Evolutionary conservation across 2,888 invertebrate genomes (phyloP).

Genomic region (Cyclophora albipunctata): DNA sequence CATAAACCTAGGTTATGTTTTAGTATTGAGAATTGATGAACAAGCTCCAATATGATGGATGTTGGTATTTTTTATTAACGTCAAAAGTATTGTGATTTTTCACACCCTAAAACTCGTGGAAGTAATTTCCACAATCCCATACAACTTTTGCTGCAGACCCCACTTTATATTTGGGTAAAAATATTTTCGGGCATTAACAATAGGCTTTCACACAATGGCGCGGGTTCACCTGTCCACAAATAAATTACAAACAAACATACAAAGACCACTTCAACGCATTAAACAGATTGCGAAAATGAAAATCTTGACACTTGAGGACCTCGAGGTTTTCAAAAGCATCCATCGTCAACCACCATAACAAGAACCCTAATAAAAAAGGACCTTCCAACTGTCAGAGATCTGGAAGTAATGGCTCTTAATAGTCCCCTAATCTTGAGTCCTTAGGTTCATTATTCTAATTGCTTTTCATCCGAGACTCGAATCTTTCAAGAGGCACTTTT

Average conservation of each 20-base stretch:
- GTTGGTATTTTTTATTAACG: too few species aligned
- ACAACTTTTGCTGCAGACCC: too few species aligned
- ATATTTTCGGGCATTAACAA: constrained; percentile 6
- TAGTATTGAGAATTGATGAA: too few species aligned
- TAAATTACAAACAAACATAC: constrained; percentile 38
- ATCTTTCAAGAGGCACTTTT: constrained; percentile 57
- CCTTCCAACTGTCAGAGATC: background rate
- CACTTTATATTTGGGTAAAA: too few species aligned
- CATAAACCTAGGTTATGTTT: too few species aligned
- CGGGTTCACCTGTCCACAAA: constrained; percentile 30
- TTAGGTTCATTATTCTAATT: constrained; percentile 65
- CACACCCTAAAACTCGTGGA: too few species aligned
- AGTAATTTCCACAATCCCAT: too few species aligned
- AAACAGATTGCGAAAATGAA: constrained; percentile 53
- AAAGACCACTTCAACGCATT: constrained; percentile 48
- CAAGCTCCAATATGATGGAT: too few species aligned
- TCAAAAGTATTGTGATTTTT: too few species aligned
- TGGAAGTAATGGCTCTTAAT: constrained; percentile 19
- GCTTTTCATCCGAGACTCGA: constrained; percentile 55
- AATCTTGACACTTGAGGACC: constrained; percentile 38
- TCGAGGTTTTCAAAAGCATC: constrained; percentile 3
- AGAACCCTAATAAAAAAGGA: constrained; percentile 3
- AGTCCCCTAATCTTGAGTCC: constrained; percentile 32
- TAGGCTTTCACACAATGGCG: constrained; percentile 13
- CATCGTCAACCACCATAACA: constrained; percentile 9